Conservation (phyloP, 2,113 vertebrate genomes). For the Galeopterus variegatus region DNA sequence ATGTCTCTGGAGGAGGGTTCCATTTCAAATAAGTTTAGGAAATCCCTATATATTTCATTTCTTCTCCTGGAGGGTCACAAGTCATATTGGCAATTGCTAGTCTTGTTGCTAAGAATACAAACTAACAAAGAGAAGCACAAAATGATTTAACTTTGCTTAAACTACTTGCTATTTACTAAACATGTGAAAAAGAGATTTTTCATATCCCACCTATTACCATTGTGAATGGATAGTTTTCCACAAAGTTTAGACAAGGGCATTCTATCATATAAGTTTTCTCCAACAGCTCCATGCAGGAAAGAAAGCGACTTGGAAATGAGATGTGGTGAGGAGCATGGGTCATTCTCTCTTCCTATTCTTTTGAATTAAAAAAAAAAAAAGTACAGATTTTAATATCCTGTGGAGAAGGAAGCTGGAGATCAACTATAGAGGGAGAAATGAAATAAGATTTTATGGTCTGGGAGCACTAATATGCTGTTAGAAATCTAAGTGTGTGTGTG, state of each 20-base stretch:
- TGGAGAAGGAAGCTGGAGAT: not conserved
- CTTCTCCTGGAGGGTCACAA: not conserved
- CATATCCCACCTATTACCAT: not conserved
- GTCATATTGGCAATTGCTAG: not conserved
- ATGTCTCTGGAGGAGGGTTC: not conserved
- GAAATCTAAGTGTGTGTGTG: not conserved
- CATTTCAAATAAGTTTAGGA: slow-evolving; percentile 1
- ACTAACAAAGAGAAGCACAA: not conserved
- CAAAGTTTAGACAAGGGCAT: not conserved
- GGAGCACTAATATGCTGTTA: not conserved
- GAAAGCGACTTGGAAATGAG: not conserved
- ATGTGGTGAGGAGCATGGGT: not conserved
- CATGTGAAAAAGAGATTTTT: not conserved
- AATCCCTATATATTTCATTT: not conserved
- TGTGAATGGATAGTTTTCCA: not conserved
- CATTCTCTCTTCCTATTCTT: not conserved
- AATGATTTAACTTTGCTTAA: not conserved
- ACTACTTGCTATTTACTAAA: not conserved
- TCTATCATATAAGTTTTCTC: not conserved
- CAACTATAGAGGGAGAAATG: not conserved
- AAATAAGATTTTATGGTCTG: slow-evolving; percentile 45
- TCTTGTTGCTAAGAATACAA: not conserved
- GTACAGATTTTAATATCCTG: slow-evolving; percentile 33
- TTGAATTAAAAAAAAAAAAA: slow-evolving; percentile 16
- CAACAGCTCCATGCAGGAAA: not conserved